Conservation (phyloP, 2,888 invertebrate genomes). For the Drosophila mulleri region DNA sequence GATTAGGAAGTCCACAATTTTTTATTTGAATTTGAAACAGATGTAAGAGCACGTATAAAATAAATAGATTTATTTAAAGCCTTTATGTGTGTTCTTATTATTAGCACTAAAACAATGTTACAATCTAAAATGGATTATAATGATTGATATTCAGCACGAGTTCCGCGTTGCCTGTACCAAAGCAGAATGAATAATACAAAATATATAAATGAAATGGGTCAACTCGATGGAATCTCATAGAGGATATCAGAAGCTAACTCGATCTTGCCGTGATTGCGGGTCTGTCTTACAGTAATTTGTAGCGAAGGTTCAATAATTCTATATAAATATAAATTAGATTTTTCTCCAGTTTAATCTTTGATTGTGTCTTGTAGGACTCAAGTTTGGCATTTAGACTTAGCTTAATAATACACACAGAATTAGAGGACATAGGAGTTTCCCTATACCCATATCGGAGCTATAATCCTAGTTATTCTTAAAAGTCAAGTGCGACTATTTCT, state of each 20-base stretch:
- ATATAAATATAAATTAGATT: not conserved
- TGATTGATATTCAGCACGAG: not conserved
- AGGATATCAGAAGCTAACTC: not conserved
- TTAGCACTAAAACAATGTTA: constrained; percentile 18
- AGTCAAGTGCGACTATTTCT: not conserved
- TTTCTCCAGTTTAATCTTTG: not conserved
- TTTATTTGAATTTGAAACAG: constrained; percentile 14
- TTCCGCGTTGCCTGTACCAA: not conserved
- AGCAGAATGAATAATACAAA: not conserved
- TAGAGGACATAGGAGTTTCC: not conserved
- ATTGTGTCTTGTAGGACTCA: not conserved
- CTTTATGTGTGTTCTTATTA: constrained; percentile 32
- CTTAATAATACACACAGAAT: not conserved
- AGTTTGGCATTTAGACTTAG: constrained; percentile 1
- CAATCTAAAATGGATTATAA: constrained; percentile 7
- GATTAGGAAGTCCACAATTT: constrained; percentile 16
- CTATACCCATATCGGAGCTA: not conserved
- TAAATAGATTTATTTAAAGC: constrained; percentile 34
- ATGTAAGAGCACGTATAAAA: constrained; percentile 15
- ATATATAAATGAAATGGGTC: not conserved
- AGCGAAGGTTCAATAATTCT: not conserved
- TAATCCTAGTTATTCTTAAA: not conserved
- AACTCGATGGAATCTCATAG: not conserved
- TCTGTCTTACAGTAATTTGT: not conserved
- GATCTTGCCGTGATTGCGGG: not conserved